Conservation (phyloP, 1,140 invertebrate genomes). For the Riptortus pedestris region DNA sequence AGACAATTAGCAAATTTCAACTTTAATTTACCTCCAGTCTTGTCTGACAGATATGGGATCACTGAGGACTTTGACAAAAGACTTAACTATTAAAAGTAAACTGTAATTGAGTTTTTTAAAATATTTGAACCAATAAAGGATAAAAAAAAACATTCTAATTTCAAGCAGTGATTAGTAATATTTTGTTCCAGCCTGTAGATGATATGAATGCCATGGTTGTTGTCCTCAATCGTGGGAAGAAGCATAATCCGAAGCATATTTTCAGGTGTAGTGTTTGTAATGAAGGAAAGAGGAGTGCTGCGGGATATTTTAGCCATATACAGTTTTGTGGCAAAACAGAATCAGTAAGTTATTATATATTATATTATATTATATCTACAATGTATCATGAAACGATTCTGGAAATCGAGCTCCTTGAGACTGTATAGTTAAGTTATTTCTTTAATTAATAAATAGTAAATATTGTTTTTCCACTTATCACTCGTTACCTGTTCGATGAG, state of each 20-base stretch:
- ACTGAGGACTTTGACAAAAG: no score
- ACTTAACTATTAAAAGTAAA: no score
- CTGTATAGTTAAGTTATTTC: neutral
- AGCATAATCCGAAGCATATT: neutral
- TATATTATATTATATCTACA: constrained; percentile 21
- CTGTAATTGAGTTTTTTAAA: no score
- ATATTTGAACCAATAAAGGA: no score
- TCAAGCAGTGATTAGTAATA: no score
- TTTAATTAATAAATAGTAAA: neutral
- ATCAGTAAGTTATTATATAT: constrained; percentile 40
- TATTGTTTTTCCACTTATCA: neutral
- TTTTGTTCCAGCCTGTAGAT: constrained; percentile 19
- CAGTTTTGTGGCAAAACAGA: constrained; percentile 48
- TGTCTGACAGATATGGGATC: no score
- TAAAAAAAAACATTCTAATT: no score
- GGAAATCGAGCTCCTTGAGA: neutral
- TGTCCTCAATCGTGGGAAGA: constrained; percentile 32
- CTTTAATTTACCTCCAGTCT: no score
- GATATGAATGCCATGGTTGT: constrained; percentile 12
- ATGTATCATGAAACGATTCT: constrained; percentile 18
- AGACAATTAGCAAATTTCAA: no score
- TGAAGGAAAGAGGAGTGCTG: constrained; percentile 41
- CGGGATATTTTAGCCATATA: constrained; percentile 53
- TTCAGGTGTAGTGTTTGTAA: constrained; percentile 46
- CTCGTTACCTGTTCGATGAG: no score